Conservation (phyloP, 2,797 vertebrate genomes). For the Gallirallus australis region DNA sequence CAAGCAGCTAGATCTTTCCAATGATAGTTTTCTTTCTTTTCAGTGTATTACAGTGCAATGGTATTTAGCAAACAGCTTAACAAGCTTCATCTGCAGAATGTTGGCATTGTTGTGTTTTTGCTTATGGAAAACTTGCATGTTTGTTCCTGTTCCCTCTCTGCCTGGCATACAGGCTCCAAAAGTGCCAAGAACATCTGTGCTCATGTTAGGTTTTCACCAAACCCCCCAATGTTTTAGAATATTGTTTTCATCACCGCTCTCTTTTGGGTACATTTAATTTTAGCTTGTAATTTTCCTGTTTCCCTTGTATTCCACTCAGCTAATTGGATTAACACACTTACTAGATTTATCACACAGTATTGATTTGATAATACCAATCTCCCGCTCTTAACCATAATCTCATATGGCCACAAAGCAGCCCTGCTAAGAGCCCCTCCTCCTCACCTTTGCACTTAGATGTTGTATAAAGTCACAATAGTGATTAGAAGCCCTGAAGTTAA, state of each 20-base stretch:
- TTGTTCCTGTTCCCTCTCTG: not conserved
- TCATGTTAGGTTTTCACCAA: not conserved
- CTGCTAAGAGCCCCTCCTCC: not conserved
- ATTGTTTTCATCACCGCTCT: not conserved
- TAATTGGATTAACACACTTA: not conserved
- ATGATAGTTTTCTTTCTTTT: not conserved
- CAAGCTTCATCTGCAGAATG: not conserved
- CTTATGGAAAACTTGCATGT: not conserved
- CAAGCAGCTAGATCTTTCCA: not conserved
- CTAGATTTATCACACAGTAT: not conserved
- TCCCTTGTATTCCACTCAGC: not conserved
- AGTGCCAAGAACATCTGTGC: not conserved
- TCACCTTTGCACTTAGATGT: not conserved
- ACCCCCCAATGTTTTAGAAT: not conserved
- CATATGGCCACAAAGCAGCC: not conserved
- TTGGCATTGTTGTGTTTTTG: not conserved
- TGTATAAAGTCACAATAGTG: not conserved
- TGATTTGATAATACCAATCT: not conserved
- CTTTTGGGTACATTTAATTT: not conserved
- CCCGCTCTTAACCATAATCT: not conserved
- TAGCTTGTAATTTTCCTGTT: not conserved
- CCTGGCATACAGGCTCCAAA: not conserved
- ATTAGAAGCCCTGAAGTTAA: not conserved
- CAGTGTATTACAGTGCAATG: not conserved
- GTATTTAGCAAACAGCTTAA: slow-evolving; percentile 21